Base-by-base conservation (phyloP, 2,888 invertebrate genomes). In the Leptarthrus brevirostris region DNA sequence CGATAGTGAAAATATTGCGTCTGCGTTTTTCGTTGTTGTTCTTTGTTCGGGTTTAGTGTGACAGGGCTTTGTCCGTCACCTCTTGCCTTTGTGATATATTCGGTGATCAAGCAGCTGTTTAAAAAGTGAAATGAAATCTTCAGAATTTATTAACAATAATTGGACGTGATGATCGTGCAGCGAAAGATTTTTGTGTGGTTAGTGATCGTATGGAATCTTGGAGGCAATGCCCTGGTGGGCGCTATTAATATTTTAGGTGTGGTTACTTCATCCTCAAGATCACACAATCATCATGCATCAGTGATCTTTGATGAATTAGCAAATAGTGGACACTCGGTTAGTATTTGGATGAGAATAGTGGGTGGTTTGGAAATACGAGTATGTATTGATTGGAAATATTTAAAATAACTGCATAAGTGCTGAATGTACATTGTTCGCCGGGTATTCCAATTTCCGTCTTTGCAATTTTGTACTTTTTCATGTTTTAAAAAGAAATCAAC, bases 251-350 rank as follows among this genome's bases (percentile, higher is more conserved):
- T 76, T 36, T 53, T 76, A 14, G 76, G 76, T 0, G 64, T 76
- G 34, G 76, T 76, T 10, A 70, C 76, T 22, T 74, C 76, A 47
- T 18, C 71, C 22, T 71, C 74, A 16, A 73, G 61, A 49, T 76
- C 76, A 22, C 72, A 74, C 70, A 47, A 72, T 22, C 40, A 74
- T 18, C 64, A 73, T 49, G 71, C 76, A 5, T 44, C 47, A 26
- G 53, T 73, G 6, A 54, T 76, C 47, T 73, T 74, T n/a, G 44
- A 76, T 47, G 64, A 74, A 36, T 56, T 74, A n/a, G 76, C 73
- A 3, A 70, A 58, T 20, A 74, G 30, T 56, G 76, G 76, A 10
- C 72, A 76, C 66, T 49, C 74, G 54, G 76, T 76, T 54, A 76
- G 74, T 74, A n/a, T 8, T 8, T 30, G n/a, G n/a, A n/a, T n/a